Percentiles rank a stretch among this genome's conserved stretches.
phyloP scores from a whole-genome alignment of 2,797 vertebrate genomes.

The Neoniphon sammara region DNA sequence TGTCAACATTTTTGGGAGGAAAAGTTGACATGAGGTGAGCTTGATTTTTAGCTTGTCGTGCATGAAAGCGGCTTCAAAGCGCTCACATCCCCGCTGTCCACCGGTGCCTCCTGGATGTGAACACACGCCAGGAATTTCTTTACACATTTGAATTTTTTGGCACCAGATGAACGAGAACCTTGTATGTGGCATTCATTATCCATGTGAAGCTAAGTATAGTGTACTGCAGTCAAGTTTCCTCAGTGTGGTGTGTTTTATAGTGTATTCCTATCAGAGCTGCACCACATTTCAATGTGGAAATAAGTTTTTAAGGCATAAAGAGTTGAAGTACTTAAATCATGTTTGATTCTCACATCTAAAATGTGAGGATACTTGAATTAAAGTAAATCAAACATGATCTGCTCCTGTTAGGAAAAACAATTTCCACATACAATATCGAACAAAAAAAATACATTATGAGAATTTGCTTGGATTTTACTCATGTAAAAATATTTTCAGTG shows the following conservation, averaged over 20 bases:
- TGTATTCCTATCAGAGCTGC: no score
- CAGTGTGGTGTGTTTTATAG: neutral
- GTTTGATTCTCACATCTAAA: no score
- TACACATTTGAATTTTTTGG: constrained; percentile 33
- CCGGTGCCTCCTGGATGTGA: no score
- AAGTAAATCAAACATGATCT: neutral
- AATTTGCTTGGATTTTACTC: constrained; percentile 7
- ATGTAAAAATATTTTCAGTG: neutral
- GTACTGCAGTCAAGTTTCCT: neutral
- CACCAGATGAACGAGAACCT: constrained; percentile 16
- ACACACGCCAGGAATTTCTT: constrained; percentile 23
- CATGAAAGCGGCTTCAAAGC: constrained; percentile 54
- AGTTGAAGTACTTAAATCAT: no score
- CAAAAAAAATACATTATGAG: neutral
- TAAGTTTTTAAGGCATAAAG: no score
- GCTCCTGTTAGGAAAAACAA: neutral
- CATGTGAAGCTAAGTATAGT: neutral
- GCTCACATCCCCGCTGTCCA: neutral
- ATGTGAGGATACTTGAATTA: neutral
- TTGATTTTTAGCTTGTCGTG: constrained; percentile 50
- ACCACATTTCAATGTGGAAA: neutral
- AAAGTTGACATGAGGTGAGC: constrained; percentile 8
- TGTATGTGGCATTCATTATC: constrained; percentile 1
- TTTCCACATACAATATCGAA: neutral
- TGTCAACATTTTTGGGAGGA: constrained; percentile 38